Base-by-base conservation (phyloP, 1,140 invertebrate genomes). In the Cepaea nemoralis region DNA sequence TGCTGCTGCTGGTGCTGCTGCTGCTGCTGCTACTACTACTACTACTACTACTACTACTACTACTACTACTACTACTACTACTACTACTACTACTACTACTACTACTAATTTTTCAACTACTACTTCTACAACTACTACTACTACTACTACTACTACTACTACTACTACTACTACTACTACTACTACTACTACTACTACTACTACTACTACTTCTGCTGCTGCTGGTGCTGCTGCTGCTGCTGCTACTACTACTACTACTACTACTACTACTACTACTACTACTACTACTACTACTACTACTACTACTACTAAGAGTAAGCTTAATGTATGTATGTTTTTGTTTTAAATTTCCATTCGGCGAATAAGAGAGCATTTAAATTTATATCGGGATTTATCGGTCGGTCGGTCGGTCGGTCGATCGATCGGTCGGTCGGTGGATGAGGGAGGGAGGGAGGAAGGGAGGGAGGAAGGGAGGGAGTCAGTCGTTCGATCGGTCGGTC, bases 11-110 rank as follows among this genome's bases (percentile, higher is more conserved):
- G n/a, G n/a, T n/a, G n/a, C n/a, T n/a, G n/a, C 45, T 19, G 19
- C 45, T 48, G 19, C 45, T 48, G 19, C 50, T 55, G 22, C 22
- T 12, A 55, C 50, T 55, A 55, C 50, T 55, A 55, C 50, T n/a
- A 55, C 50, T 5, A 55, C 50, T 22, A 22, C 50, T 55, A 55
- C 24, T 55, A 55, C 50, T 12, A 55, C 50, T 55, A 55, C 50
- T 55, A 55, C 50, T 12, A 55, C 50, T n/a, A 55, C 24, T 55
- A 55, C 50, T 55, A n/a, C 50, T 55, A 55, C 50, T 55, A 55
- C 50, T 12, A 55, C 50, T 14, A 3, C 50, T 55, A n/a, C 24
- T 55, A n/a, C 50, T 55, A 55, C 42, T 55, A 55, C 50, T 78
- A 45, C 42, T 45, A 45, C 42, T 10, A 45, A 6, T 45, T 5